Base-by-base conservation (phyloP, 2,113 vertebrate species). In the Caranx melampygus region DNA sequence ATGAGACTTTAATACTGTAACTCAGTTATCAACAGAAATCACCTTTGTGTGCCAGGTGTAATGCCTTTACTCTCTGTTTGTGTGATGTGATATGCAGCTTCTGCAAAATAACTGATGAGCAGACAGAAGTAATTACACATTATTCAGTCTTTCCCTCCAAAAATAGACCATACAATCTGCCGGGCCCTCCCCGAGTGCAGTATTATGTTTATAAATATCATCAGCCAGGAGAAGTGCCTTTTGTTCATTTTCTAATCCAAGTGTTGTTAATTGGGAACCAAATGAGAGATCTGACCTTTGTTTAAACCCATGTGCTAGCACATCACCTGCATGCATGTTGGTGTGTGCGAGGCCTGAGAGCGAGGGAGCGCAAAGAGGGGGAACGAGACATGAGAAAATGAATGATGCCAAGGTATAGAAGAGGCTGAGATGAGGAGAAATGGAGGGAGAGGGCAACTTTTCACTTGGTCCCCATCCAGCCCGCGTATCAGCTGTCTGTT, bases 141-240 rank as follows among this genome's bases (percentile, higher is more conserved):
- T 72, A 89, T 92, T 90, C 77, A 83, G 68, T 87, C 71, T 79
- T 82, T 67, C 63, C 44, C 34, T 82, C 90, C 84, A 87, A 91
- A 91, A 89, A 91, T 92, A 91, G 81, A 72, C 47, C 63, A 6
- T 10, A 40, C 88, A 88, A 92, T 93, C 92, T 93, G 90, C 68
- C 76, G 45, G 68, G 51, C 63, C 59, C 40, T 68, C 33, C 63
- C 33, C n/a, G 11, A 66, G 71, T 71, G 74, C 67, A 86, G 40
- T 66, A 60, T 84, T 87, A 78, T 71, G 86, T 78, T 78, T 40
- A 68, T 80, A 81, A 76, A 73, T 75, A 85, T 75, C 55, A 79
- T 33, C 34, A 79, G 64, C 74, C 42, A 33, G 81, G 60, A 83
- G 62, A 78, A 72, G 44, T 54, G 71, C 78, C 26, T 26, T 90